Base-by-base conservation (phyloP, 2,113 vertebrate species). In the Atlantisia rogersi region DNA sequence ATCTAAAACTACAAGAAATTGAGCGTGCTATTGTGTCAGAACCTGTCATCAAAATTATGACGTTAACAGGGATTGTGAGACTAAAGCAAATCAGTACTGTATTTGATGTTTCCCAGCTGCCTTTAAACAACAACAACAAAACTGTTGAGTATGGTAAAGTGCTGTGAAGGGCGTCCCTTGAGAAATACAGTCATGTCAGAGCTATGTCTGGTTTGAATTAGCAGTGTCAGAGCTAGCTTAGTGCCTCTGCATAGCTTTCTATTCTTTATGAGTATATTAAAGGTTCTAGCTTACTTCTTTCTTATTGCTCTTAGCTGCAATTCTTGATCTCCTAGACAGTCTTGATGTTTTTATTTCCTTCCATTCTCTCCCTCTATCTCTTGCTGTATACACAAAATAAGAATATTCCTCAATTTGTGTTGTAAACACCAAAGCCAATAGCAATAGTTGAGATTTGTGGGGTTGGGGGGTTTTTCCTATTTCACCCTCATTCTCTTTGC, bases 181-280 rank as follows among this genome's bases (percentile, higher is more conserved):
- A 71, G 94, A 86, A 67, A 78, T 70, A 39, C 1, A 64, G 39
- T 95, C 80, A 60, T 48, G 60, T 56, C 73, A 84, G 77, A 93
- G 32, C 83, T 60, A 76, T 85, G 81, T 89, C 88, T 95, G 92
- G 19, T 92, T 92, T 86, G 56, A 84, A 75, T 92, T 84, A 91
- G 69, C 31, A 37, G 12, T 56, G 32, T 86, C 77, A 60, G 73
- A 86, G n/a, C 64, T 74, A 26, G 50, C 71, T 86, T 1, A 0
- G 22, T 67, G 37, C 79, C 69, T 89, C 67, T 95, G 50, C n/a
- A 19, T 44, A 77, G 64, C 21, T 88, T 64, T 58, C 50, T 22
- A 19, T 65, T 80, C 76, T 70, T 67, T 50, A 40, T 8, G 1
- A 83, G 32, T 6, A 8, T 32, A 32, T 55, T 60, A 50, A 70